Evolutionary conservation across 2,888 invertebrate species (phyloP).

Genomic region (Megamerina dolium): DNA sequence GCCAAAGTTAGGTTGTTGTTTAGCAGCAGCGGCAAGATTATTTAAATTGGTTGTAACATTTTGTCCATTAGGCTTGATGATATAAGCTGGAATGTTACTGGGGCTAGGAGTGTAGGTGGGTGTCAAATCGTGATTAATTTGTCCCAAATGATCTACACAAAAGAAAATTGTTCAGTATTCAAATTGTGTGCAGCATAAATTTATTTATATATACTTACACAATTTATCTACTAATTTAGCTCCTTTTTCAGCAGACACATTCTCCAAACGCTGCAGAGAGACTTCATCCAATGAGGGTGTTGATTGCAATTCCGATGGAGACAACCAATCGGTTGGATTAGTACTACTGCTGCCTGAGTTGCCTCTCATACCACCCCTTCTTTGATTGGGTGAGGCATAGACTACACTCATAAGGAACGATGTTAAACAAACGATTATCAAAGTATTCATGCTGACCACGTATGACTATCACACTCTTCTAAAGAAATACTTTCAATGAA

Average conservation of each 20-base stretch:
- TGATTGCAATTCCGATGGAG: constrained; percentile 27
- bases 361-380: too few relatives aligned
- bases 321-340: constrained; percentile 36
- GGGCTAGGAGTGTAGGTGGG: constrained; percentile 34
- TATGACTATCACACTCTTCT: neutral
- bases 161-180: too few relatives aligned
- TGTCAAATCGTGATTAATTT: constrained; percentile 30
- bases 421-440: constrained; percentile 29
- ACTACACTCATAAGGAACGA: constrained; percentile 26
- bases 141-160: constrained; percentile 33
- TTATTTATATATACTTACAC: constrained; percentile 29
- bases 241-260: constrained; percentile 31
- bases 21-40: constrained; percentile 25
- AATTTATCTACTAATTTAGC: constrained; percentile 28
- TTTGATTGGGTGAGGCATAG: constrained; percentile 22
- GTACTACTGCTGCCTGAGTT: constrained; percentile 13
- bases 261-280: constrained; percentile 29
- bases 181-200: too few relatives aligned
- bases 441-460: constrained; percentile 27
- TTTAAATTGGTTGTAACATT: constrained; percentile 29
- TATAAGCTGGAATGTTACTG: constrained; percentile 32
- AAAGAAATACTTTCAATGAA: neutral
- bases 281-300: constrained; percentile 31
- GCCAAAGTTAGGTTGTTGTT: constrained; percentile 26
- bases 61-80: constrained; percentile 31